phyloP scores from a whole-genome alignment of 2,113 vertebrate genomes.

The Pseudonaja textilis region DNA sequence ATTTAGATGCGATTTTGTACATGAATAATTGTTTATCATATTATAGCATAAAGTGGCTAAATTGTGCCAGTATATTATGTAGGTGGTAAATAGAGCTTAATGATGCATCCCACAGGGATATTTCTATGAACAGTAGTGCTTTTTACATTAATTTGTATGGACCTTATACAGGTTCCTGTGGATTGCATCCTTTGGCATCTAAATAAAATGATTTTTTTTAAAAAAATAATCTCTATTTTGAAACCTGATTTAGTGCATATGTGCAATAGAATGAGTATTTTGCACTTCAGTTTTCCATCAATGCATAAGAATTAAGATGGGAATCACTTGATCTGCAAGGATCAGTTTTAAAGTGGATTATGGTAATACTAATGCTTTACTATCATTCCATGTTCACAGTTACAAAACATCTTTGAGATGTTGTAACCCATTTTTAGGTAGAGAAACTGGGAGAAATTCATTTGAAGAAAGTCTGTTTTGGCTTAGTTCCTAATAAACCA shows the following conservation, averaged over 20 bases:
- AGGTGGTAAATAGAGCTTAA: slow-evolving; percentile 47
- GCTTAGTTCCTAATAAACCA: background rate
- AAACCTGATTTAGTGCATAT: slow-evolving; percentile 53
- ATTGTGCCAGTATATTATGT: slow-evolving; percentile 53
- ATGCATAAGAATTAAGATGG: slow-evolving; percentile 63
- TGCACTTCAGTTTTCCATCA: slow-evolving; percentile 65
- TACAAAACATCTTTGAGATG: slow-evolving; percentile 37
- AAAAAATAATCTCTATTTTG: slow-evolving; percentile 23
- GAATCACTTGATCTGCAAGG: slow-evolving; percentile 53
- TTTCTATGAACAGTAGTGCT: background rate
- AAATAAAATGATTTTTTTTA: slow-evolving; percentile 51
- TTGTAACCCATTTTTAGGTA: background rate
- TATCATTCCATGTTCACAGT: slow-evolving; percentile 43
- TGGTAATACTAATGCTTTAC: slow-evolving; percentile 16
- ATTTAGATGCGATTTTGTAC: slow-evolving; percentile 61
- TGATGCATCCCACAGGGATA: slow-evolving; percentile 6
- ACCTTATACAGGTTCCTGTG: slow-evolving; percentile 1
- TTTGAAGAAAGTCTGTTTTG: background rate
- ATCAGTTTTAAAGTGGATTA: slow-evolving; percentile 37
- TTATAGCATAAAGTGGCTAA: slow-evolving; percentile 60
- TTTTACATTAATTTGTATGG: slow-evolving; percentile 1
- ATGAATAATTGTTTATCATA: slow-evolving; percentile 64
- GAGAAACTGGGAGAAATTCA: background rate
- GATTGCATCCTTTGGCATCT: slow-evolving; percentile 43
- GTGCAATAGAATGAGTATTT: slow-evolving; percentile 68